phyloP scores from a whole-genome alignment of 2,888 invertebrate genomes.

The Dasypogon diadema region DNA sequence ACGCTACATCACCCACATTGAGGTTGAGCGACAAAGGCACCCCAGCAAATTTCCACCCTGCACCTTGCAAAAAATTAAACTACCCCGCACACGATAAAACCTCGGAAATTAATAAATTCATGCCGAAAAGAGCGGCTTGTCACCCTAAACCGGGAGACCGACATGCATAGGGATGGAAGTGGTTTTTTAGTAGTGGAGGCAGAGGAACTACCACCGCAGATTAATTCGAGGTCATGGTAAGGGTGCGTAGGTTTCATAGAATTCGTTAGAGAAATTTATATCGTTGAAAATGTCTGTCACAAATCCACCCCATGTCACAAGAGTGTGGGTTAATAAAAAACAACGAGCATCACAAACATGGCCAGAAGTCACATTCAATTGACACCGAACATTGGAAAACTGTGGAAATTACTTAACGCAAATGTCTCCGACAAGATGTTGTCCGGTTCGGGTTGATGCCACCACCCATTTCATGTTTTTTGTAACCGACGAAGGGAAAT shows the following conservation, averaged over 20 bases:
- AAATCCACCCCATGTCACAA: conserved; percentile 8
- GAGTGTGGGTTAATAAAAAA: conserved; percentile 37
- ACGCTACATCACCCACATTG: conserved; percentile 53
- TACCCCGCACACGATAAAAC: conserved; percentile 47
- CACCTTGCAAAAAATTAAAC: conserved; percentile 55
- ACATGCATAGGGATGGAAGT: conserved; percentile 14
- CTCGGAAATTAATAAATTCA: conserved; percentile 57
- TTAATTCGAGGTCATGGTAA: conserved; percentile 56
- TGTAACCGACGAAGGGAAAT: conserved; percentile 23
- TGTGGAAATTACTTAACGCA: conserved; percentile 53
- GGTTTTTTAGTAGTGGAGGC: neutral
- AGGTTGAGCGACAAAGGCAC: conserved; percentile 7
- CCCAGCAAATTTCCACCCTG: conserved; percentile 33
- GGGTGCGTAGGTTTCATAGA: conserved; percentile 41
- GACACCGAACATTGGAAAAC: conserved; percentile 54
- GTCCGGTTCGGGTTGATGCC: conserved; percentile 37
- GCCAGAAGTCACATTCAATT: conserved; percentile 54
- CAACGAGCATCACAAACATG: conserved; percentile 49
- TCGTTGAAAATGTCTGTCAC: conserved; percentile 17
- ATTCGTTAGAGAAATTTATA: conserved; percentile 34
- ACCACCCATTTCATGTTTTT: conserved; percentile 47
- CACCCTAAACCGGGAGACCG: conserved; percentile 33
- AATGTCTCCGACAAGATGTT: conserved; percentile 50
- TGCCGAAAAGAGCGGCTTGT: conserved; percentile 44
- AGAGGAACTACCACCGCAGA: conserved; percentile 50